Evolutionary conservation across 1,140 invertebrate genomes (phyloP), one percentile per base, ranked within the genome.

Genomic region (Liolophura sinensis): DNA sequence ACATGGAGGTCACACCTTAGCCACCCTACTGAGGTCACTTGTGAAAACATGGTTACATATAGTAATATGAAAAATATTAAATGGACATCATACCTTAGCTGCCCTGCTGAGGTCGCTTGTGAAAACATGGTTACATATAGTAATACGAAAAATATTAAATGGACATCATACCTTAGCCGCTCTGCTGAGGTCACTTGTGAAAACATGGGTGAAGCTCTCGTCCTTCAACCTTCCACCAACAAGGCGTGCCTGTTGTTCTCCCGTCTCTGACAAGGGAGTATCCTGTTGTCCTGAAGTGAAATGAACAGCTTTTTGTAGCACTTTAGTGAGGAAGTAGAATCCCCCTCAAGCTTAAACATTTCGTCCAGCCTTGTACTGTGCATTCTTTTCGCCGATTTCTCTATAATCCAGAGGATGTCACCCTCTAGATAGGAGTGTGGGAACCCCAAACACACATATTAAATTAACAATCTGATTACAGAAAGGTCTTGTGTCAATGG

Each of bases 121-220:
- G n/a, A n/a, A n/a, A n/a, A n/a, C n/a, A n/a, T n/a, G n/a, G n/a
- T n/a, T n/a, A n/a, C n/a, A n/a, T n/a, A n/a, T n/a, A n/a, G n/a
- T n/a, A n/a, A n/a, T n/a, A n/a, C n/a, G n/a, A n/a, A n/a, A 24
- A 54, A 3, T 5, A 54, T 3, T 54, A 7, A 3, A 40, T 40
- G 31, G 31, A 3, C 20, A 24, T 50, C 50, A 16, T 67, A 76
- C 75, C 72, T 76, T 67, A 64, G 70, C 63, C 54, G 83, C 83
- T 47, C 83, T 65, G 24, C 57, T 72, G 6, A 85, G 65, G 75
- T 85, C 83, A 75, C 82, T 84, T 15, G 77, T 69, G 65, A 79
- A 82, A 14, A 84, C 72, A 67, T 84, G 82, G 27, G 80, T 80
- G 63, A 78, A 85, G 18, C 71, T 72, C 18, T 82, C 77, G 69